Evolutionary conservation across 92 coral and sea anemone species (phyloP), one percentile per base, ranked within the genome.

Genomic region (Palythoa caribaeorum): DNA sequence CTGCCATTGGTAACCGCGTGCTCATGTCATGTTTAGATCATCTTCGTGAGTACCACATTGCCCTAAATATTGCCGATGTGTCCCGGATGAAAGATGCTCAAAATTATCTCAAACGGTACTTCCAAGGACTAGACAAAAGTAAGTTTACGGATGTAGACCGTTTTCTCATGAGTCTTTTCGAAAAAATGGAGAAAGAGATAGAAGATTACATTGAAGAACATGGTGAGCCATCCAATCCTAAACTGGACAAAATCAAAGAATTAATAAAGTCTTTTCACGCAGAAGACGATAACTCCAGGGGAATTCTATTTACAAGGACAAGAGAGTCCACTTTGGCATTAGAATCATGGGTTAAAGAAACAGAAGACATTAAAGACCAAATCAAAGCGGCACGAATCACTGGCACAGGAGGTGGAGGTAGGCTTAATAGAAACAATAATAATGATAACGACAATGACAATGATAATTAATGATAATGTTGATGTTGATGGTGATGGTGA

Each of bases 271-370:
- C 73, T 1, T 65, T 76, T 77, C 83, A 51, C 71, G 37, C 80
- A 9, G 11, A 20, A 16, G 80, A 66, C 35, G 53, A 35, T 40
- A 80, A 92, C 8, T 85, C 98, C 5, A 95, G 93, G 85, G 99
- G 98, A 78, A 96, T 96, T 63, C 60, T 96, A 52, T 96, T 96
- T 60, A 93, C 95, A 17, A 90, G 90, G 87, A 94, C 98, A 16
- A 85, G 96, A 39, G 96, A 90, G 78, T 92, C 95, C 36, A 95
- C 98, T 1, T 73, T 74, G 9, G 96, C 96, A 15, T 72, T 96
- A 38, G 92, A 87, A 38, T 83, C 90, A 37, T 96, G 99, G 99
- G 88, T 96, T 17, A 92, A 90, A 70, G 96, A 96, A 51, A 84
- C 92, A 5, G 73, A 87, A 8, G 89, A 76, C 28, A 72, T 96